phyloP scores from a whole-genome alignment of 1,140 invertebrate species.

The Drosophila virilis region DNA sequence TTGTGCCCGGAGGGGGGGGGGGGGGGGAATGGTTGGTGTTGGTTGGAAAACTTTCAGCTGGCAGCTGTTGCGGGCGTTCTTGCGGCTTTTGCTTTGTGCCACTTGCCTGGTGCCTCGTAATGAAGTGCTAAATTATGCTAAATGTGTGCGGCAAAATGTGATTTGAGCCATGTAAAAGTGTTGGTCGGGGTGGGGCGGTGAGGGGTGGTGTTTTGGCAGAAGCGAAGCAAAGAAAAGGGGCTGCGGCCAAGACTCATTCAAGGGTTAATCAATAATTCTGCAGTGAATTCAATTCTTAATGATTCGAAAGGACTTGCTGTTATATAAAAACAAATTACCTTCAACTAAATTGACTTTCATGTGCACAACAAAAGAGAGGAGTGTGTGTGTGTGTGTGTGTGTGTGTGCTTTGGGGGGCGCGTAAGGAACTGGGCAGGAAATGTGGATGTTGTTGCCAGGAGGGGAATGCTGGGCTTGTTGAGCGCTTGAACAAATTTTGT shows the following conservation, averaged over 20 bases:
- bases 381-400: too few relatives aligned
- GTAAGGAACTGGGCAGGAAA: not conserved
- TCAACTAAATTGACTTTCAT: slow-evolving; percentile 61
- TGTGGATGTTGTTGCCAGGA: not conserved
- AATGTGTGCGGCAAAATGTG: slow-evolving; percentile 72
- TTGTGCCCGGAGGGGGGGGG: too few relatives aligned
- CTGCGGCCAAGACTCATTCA: slow-evolving; percentile 1
- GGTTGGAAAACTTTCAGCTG: slow-evolving; percentile 40
- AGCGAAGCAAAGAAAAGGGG: not conserved
- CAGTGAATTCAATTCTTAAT: slow-evolving; percentile 39
- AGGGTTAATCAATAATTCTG: slow-evolving; percentile 32
- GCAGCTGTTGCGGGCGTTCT: slow-evolving; percentile 62
- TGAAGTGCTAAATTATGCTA: slow-evolving; percentile 81
- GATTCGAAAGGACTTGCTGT: slow-evolving; percentile 19
- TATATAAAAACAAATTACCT: slow-evolving; percentile 70
- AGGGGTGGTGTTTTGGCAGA: not conserved
- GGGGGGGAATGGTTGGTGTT: too few relatives aligned
- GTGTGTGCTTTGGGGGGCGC: too few relatives aligned
- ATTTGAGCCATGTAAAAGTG: slow-evolving; percentile 45
- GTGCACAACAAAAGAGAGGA: not conserved
- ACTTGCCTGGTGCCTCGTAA: slow-evolving; percentile 42
- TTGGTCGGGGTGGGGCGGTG: not conserved
- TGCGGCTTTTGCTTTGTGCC: slow-evolving; percentile 38
- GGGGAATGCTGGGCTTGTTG: not conserved
- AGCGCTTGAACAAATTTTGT: slow-evolving; percentile 41